These are phyloP conservation scores for Cryptoblepharus egeriae DNA, from an alignment of 2,797 vertebrate species.

Conservation along the genomic window DNA sequence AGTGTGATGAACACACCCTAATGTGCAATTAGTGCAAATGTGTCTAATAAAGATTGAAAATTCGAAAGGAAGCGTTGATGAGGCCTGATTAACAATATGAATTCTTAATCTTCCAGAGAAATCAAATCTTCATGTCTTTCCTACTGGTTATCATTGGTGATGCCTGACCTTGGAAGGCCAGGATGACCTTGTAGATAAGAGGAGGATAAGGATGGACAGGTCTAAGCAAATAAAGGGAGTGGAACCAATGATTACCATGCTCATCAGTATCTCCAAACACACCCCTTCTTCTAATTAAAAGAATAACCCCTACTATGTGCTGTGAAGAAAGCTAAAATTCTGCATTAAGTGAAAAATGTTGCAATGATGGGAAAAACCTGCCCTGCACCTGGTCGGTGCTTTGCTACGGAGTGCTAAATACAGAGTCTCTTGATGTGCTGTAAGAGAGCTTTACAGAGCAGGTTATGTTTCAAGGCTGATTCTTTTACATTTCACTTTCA, in stretches of 20 bases:
- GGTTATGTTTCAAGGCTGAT: conserved; percentile 68
- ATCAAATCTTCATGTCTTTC: no score
- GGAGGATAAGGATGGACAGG: background rate
- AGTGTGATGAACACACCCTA: no score
- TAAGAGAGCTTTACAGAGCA: conserved; percentile 16
- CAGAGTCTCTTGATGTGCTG: background rate
- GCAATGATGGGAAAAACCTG: no score
- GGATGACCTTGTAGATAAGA: no score
- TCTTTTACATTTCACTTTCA: conserved; percentile 67
- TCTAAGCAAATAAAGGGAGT: background rate
- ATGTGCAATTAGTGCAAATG: no score
- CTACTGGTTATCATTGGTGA: no score
- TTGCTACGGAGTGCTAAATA: background rate
- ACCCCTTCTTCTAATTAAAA: background rate
- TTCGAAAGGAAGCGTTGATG: no score
- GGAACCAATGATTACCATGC: background rate
- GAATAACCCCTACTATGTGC: background rate
- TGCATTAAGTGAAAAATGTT: background rate
- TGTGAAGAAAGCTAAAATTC: background rate
- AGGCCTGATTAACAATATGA: no score
- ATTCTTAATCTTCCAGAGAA: no score
- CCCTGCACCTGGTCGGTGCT: no score
- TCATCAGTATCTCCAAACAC: background rate
- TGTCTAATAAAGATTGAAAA: no score
- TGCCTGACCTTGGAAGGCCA: no score